Base-by-base conservation (phyloP, 2,113 vertebrate species). In the Puma concolor region DNA sequence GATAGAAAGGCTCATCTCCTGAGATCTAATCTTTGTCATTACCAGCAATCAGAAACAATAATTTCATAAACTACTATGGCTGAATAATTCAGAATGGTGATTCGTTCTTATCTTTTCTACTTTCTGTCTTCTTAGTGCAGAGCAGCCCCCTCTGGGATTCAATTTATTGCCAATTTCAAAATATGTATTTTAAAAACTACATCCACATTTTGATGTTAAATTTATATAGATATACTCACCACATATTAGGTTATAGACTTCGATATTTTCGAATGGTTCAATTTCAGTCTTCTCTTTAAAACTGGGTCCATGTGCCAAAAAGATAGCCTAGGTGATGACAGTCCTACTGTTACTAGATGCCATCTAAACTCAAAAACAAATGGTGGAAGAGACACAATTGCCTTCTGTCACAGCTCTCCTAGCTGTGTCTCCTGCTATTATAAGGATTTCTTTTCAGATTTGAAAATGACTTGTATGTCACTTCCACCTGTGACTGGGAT, bases 171-270 rank as follows among this genome's bases (percentile, higher is more conserved):
- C 60, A 88, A 16, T 76, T 91, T 90, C 71, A 89, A 93, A 72
- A 76, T 21, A 95, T 21, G 48, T n/a, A 25, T 64, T 54, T 74
- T 82, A 13, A 38, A 54, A 89, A 86, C 27, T 52, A 36, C 71
- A 44, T 27, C 12, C 19, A 36, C 15, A 54, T 69, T 74, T 91
- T 86, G 7, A 21, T 90, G 60, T n/a, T 52, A 41, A 92, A 38
- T 36, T 41, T 29, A 81, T 57, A 52, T 38, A 54, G 10, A 74
- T 72, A 71, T 98, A 98, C 99, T 99, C 96, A 99, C 99, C 99
- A 98, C 99, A 99, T 98, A 99, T 98, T 89, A 99, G 98, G 97
- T 99, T 99, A 98, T 99, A 99, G 69, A 99, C 8, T 98, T 99
- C 99, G 31, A 99, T 99, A 98, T 99, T 99, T 97, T 99, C 99